Evolutionary conservation across 2,888 invertebrate species (phyloP), one percentile per base, ranked within the genome.

Genomic region (Tetrapedia diversipes): DNA sequence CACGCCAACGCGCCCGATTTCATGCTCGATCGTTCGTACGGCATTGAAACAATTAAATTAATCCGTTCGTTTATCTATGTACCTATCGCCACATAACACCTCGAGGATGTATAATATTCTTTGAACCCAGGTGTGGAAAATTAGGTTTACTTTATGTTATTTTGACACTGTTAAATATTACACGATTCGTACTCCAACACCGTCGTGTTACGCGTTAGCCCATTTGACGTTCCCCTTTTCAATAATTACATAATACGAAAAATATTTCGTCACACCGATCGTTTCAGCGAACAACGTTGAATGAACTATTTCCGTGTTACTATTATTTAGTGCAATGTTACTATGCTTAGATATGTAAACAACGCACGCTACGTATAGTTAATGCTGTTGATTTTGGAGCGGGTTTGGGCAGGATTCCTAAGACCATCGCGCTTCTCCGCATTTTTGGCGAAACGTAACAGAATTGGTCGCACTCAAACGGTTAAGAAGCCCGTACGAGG

Each of bases 41-140:
- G 16, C 53, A 63, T 54, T 53, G 63, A 63, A 69, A 69, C 43
- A 60, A 67, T 67, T 59, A 54, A 69, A 56, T 64, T 69, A 63
- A 61, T 69, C 51, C 34, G 53, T 53, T 53, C 53, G 43, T 24
- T 61, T 61, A 51, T 53, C n/a, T n/a, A n/a, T n/a, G n/a, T n/a
- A n/a, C n/a, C n/a, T 24, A 60, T n/a, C n/a, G n/a, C n/a, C 22
- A 53, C 43, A n/a, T 53, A 41, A 27, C 39, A 39, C 39, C 37
- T 51, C 24, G 14, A 8, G 45, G 22, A 47, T 22, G 6, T 24
- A 10, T 34, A 29, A 24, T 24, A 24, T 57, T 57, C 34, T 53
- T 64, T 49, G 39, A 32, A 27, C 49, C n/a, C 3, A 4, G 34
- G 16, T 24, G 19, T 19, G n/a, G 39, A 22, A 39, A 51, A 39